These are phyloP conservation scores for Pyxicephalus adspersus DNA, from an alignment of 2,113 vertebrate species.

Conservation along the genomic window DNA sequence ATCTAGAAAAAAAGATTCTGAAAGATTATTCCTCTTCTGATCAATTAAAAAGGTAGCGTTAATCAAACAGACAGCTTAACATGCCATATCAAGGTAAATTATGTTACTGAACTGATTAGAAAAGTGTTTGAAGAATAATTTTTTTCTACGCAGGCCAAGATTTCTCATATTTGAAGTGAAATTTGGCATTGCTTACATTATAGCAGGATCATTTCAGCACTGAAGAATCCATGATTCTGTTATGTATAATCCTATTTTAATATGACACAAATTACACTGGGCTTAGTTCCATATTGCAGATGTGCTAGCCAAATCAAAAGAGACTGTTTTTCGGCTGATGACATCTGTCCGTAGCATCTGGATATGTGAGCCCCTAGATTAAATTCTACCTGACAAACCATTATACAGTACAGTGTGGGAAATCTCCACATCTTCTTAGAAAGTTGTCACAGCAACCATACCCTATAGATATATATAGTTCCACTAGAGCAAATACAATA, in stretches of 20 bases:
- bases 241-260: conserved; percentile 20
- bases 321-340: not conserved
- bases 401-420: too few species aligned
- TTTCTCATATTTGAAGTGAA: not conserved
- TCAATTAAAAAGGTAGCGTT: not conserved
- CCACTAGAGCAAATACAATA: too few species aligned
- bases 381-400: too few species aligned
- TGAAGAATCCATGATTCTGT: not conserved
- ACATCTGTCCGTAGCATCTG: not conserved
- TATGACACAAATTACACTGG: conserved; percentile 27
- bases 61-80: not conserved
- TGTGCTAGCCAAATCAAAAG: not conserved
- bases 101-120: not conserved
- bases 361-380: not conserved
- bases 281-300: conserved; percentile 15
- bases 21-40: too few species aligned
- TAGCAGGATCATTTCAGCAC: conserved; percentile 1
- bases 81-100: not conserved
- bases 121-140: not conserved
- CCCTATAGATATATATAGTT: too few species aligned
- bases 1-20: too few species aligned
- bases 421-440: too few species aligned
- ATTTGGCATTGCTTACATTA: conserved; percentile 4
- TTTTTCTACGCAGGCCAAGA: not conserved
- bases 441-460: too few species aligned